Evolutionary conservation across 2,888 invertebrate species (phyloP), one percentile per base, ranked within the genome.

Genomic region (Drosophila gaucha): DNA sequence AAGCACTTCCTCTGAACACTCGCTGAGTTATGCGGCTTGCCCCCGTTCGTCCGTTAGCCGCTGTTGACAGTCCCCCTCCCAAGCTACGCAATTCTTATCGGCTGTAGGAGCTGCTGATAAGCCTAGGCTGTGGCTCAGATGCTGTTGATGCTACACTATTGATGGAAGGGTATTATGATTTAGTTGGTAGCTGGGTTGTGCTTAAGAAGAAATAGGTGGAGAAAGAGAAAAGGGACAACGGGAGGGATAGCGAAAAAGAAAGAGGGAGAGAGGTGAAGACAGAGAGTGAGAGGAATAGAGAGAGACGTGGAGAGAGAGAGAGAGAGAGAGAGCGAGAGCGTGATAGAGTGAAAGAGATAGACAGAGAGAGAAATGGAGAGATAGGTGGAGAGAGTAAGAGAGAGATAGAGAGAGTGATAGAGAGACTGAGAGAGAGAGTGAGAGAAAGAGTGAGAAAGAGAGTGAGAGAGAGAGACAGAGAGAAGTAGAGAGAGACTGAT

Each of bases 21-120:
- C 52, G 33, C 59, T 74, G 74, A 69, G 74, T 74, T 74, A 73
- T 72, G 58, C 63, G 24, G 18, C 35, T 26, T 38, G 46, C 33
- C 46, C 56, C 43, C 46, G 47, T 49, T 50, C 64, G 43, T 36
- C 38, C 55, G 54, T 43, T 58, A 20, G 43, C 28, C 49, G 35
- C 44, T 57, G 74, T 52, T 75, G 74, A 74, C 73, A 74, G 68
- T 20, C 28, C 30, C 30, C 22, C 10, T 5, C 6, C 18, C 10
- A 6, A 10, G 3, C 22, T 30, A 5, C 0, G 12, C 6, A 8
- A 12, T 2, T 28, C 51, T 70, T 70, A 70, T 70, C 71, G 14
- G 26, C 28, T 2, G 6, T 8, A n/a, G 24, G 22, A 24, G 56
- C 6, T 18, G 28, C 20, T 33, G 69, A 70, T 70, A 70, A 70